A percentile compares a stretch with the other conserved stretches of the same genome.
Conservation (phyloP, 2,888 invertebrate species). For the Tiphia femorata region DNA sequence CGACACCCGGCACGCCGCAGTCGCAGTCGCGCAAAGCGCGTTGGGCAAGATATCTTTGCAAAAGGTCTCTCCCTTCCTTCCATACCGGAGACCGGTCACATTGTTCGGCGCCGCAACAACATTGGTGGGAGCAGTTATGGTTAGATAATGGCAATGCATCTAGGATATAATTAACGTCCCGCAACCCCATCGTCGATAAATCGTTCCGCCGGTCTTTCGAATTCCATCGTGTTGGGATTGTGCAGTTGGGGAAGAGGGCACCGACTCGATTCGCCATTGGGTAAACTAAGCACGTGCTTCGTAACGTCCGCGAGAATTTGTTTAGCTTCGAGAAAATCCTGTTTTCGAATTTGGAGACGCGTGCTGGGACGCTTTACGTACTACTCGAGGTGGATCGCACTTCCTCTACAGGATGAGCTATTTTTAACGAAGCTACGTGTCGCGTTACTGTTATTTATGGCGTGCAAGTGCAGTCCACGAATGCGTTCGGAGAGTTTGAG, state of each 20-base stretch:
- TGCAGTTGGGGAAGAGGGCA: background rate
- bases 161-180: slow-evolving; percentile 34
- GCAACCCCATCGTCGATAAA: slow-evolving; percentile 18
- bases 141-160: slow-evolving; percentile 41
- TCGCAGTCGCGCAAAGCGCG: slow-evolving; percentile 12
- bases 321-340: too few species aligned
- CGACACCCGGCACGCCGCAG: slow-evolving; percentile 21
- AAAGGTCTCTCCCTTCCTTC: slow-evolving; percentile 44
- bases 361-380: background rate
- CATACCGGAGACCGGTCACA: slow-evolving; percentile 36
- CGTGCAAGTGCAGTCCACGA: slow-evolving; percentile 10
- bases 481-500: background rate
- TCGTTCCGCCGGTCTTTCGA: background rate
- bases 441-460: slow-evolving; percentile 26
- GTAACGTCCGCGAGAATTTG: background rate
- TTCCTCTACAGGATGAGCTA: slow-evolving; percentile 10
- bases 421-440: slow-evolving; percentile 23
- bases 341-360: too few species aligned
- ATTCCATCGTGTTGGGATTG: background rate
- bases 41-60: slow-evolving; percentile 43
- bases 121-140: slow-evolving; percentile 44
- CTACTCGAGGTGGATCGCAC: background rate
- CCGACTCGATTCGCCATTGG: background rate
- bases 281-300: background rate
- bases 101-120: slow-evolving; percentile 39